Evolutionary conservation across 2,113 vertebrate species (phyloP).

Genomic region (Cinclus mexicanus): DNA sequence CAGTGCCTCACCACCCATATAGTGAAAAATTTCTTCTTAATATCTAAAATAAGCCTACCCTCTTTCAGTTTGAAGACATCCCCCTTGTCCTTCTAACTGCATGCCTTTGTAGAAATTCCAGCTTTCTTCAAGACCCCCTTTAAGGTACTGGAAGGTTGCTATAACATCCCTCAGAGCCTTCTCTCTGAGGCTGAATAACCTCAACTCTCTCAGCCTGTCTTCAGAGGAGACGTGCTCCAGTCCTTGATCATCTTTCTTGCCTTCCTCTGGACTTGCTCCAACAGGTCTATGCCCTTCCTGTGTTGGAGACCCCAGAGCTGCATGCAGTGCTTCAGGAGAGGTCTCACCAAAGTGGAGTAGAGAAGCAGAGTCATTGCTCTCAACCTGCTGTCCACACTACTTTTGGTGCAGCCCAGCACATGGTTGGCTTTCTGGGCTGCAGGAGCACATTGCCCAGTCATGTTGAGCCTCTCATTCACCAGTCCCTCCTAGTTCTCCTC

Average conservation of each 20-base stretch:
- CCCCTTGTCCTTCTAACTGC: neutral
- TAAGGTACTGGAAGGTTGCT: neutral
- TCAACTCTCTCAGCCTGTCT: neutral
- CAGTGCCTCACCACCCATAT: neutral
- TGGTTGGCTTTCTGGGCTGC: neutral
- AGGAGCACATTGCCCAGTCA: no score
- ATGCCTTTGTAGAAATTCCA: neutral
- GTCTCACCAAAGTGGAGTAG: neutral
- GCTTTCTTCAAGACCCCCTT: neutral
- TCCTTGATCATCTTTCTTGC: neutral
- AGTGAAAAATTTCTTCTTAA: neutral
- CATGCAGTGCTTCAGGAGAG: neutral
- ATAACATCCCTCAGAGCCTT: neutral
- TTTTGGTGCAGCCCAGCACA: neutral
- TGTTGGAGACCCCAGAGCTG: neutral
- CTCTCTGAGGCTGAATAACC: neutral
- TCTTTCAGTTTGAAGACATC: neutral
- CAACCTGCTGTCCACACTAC: neutral
- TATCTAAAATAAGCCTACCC: neutral
- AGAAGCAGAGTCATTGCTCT: neutral
- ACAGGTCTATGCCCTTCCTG: neutral
- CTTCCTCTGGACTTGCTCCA: neutral
- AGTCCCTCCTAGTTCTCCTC: neutral
- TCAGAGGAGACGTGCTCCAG: neutral
- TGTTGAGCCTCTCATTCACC: neutral